Base-by-base conservation (phyloP, 2,888 invertebrate species). In the Lasioglossum oenotherae region DNA sequence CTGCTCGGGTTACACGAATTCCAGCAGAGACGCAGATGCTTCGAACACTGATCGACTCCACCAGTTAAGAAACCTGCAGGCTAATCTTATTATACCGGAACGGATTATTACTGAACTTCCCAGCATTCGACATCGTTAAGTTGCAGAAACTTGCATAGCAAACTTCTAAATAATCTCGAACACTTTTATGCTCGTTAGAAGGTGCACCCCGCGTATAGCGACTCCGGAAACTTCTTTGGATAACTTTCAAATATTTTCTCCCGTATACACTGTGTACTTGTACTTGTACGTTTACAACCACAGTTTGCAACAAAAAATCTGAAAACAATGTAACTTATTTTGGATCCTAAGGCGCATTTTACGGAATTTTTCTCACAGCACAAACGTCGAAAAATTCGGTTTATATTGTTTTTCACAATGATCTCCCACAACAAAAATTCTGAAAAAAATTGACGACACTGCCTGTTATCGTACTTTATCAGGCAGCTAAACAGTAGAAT, bases 21-120 rank as follows among this genome's bases (percentile, higher is more conserved):
- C n/a, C 44, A 12, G 41, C 41, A 12, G 14, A 71, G 71, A 71
- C 38, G 71, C 71, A 71, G 49, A 73, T 46, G 73, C 46, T 46
- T 73, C 73, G 73, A 49, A 46, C 46, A 49, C 44, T 31, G 46
- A 46, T 73, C 73, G 73, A 73, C 31, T 49, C 27, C 2, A 0
- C 72, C 72, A 14, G 72, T n/a, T 71, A 71, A 71, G 71, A 41
- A 14, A 71, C 12, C 41, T 71, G 35, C 35, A 67, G 23, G 67
- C 67, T 35, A 71, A 41, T 41, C n/a, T 67, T 38, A 67, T 41
- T 71, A 71, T 44, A 35, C 64, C 12, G 14, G 0, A 64, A 23
- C 31, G 64, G 44, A 76, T 46, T 64, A 46, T 64, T n/a, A 41
- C 71, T 14, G 71, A 71, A 71, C 71, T 71, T 41, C n/a, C 41